Evolutionary conservation across 2,888 invertebrate genomes (phyloP).

Genomic region (Drosophila vallismaia): DNA sequence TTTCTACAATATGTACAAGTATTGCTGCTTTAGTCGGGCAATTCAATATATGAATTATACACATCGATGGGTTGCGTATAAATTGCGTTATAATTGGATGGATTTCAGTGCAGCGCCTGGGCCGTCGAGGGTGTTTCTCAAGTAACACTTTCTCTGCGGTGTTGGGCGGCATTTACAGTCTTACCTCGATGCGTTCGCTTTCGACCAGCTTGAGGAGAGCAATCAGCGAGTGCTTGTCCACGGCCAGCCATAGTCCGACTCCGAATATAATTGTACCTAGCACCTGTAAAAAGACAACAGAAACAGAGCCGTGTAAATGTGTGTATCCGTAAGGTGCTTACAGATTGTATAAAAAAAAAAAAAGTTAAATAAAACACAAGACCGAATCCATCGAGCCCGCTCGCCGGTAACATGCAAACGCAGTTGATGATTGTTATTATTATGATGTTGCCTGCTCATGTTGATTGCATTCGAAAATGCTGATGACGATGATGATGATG

Average conservation of each 20-base stretch:
- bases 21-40: constrained; percentile 7
- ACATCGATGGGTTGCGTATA: constrained; percentile 26
- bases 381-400: constrained; percentile 11
- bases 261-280: constrained; percentile 87
- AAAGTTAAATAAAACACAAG: constrained; percentile 30
- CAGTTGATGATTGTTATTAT: constrained; percentile 58
- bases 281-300: constrained; percentile 69
- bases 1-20: neutral
- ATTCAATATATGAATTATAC: constrained; percentile 15
- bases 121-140: constrained; percentile 10
- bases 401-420: constrained; percentile 41
- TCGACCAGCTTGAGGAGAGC: constrained; percentile 86
- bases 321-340: constrained; percentile 1
- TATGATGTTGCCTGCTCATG: constrained; percentile 59
- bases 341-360: constrained; percentile 3
- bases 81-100: constrained; percentile 33
- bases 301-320: constrained; percentile 1
- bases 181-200: constrained; percentile 86
- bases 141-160: constrained; percentile 60
- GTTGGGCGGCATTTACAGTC: constrained; percentile 50
- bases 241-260: constrained; percentile 88
- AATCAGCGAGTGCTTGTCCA: constrained; percentile 88
- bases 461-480: constrained; percentile 70
- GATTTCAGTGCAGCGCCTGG: constrained; percentile 15
- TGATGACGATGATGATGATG: constrained; percentile 47